A percentile compares a stretch with the other conserved stretches of the same genome.
phyloP scores from a whole-genome alignment of 2,797 vertebrate species.

The Pygocentrus nattereri region DNA sequence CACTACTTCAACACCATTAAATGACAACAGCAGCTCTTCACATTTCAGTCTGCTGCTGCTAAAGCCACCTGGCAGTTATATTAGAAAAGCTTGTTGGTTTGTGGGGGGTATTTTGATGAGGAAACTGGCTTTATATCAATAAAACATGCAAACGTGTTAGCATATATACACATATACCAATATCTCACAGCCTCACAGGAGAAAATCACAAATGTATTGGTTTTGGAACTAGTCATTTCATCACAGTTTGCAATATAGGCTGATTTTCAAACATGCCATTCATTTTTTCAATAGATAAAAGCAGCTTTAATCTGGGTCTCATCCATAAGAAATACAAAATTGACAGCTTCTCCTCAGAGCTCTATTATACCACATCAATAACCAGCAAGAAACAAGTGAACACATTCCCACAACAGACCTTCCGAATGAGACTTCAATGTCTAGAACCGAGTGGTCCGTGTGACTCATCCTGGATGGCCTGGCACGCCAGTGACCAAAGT shows the following conservation, averaged over 20 bases:
- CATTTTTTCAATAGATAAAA: neutral
- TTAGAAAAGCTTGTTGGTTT: neutral
- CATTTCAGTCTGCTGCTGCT: neutral
- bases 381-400: conserved; percentile 22
- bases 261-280: neutral
- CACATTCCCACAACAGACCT: neutral
- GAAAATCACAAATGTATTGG: neutral
- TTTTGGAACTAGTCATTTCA: neutral
- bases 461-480: conserved; percentile 5
- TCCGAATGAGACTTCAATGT: conserved; percentile 1
- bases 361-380: neutral
- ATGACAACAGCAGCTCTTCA: neutral
- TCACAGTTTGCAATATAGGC: neutral
- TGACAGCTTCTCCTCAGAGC: neutral
- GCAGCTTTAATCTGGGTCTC: neutral
- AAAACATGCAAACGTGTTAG: neutral
- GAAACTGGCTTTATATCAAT: neutral
- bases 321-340: neutral
- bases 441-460: conserved; percentile 15
- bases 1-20: neutral
- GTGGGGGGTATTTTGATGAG: neutral
- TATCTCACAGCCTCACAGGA: neutral
- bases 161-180: neutral
- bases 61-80: neutral
- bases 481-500: conserved; percentile 39